phyloP scores from a whole-genome alignment of 2,113 vertebrate species.

The Serinus canaria region DNA sequence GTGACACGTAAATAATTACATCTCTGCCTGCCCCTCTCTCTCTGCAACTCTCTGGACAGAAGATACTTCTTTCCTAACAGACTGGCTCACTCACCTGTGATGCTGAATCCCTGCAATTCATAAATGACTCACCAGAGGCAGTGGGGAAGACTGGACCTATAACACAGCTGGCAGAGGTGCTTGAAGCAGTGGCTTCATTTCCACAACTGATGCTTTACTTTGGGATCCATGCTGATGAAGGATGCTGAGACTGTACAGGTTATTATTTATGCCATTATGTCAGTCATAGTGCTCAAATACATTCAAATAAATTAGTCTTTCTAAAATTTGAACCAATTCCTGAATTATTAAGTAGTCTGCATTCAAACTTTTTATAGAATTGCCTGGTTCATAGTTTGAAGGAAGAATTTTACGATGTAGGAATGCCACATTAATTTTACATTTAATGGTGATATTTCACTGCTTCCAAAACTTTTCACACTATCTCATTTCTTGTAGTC shows the following conservation, averaged over 20 bases:
- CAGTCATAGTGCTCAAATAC: neutral
- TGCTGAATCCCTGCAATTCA: neutral
- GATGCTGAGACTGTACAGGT: neutral
- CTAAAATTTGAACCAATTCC: neutral
- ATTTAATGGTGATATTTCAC: conserved; percentile 32
- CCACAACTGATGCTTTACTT: neutral
- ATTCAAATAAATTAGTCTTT: neutral
- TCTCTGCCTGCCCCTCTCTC: neutral
- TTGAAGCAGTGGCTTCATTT: neutral
- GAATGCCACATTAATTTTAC: conserved; percentile 22
- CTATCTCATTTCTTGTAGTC: conserved; percentile 17
- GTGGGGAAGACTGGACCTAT: neutral
- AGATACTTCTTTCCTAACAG: neutral
- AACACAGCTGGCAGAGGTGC: neutral
- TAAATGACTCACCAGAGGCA: neutral
- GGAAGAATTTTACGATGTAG: conserved; percentile 6
- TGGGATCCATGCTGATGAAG: neutral
- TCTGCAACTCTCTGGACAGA: neutral
- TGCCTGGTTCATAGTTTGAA: neutral
- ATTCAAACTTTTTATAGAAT: conserved; percentile 8
- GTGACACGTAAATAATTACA: neutral
- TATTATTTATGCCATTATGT: neutral
- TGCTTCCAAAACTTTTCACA: conserved; percentile 21
- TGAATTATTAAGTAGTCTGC: conserved; percentile 15
- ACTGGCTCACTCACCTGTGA: neutral